Evolutionary conservation across 1,140 invertebrate genomes (phyloP).

Genomic region (Drosophila lini): DNA sequence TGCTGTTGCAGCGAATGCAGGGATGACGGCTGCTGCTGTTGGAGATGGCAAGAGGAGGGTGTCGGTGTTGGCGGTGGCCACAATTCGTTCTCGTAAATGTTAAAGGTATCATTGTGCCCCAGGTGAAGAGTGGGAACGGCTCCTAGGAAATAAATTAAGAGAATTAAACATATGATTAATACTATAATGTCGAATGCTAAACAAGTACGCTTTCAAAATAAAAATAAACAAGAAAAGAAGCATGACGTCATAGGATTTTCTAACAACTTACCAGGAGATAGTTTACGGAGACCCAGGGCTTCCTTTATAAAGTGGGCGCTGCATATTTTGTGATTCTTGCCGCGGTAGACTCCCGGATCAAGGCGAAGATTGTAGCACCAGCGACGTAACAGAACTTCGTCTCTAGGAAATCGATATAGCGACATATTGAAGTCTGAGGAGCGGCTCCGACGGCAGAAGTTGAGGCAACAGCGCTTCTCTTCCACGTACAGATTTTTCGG

Average conservation of each 20-base stretch:
- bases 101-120: constrained; percentile 78
- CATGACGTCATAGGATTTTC: too few species aligned
- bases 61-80: constrained; percentile 72
- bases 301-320: constrained; percentile 81
- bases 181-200: too few species aligned
- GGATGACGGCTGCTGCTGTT: constrained; percentile 41
- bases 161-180: too few species aligned
- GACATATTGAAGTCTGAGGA: constrained; percentile 81
- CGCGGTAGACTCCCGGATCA: constrained; percentile 76
- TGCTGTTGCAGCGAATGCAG: constrained; percentile 41
- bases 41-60: constrained; percentile 30
- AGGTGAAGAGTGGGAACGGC: constrained; percentile 77
- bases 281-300: constrained; percentile 70
- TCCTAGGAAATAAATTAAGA: constrained; percentile 20
- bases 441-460: constrained; percentile 74
- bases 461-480: constrained; percentile 78
- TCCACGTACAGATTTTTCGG: constrained; percentile 75
- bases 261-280: constrained; percentile 63
- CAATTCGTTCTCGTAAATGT: constrained; percentile 80
- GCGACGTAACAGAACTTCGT: constrained; percentile 71
- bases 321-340: constrained; percentile 82
- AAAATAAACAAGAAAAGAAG: too few species aligned
- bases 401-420: constrained; percentile 75
- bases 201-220: too few species aligned
- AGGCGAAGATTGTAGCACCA: constrained; percentile 80